These are phyloP conservation scores for Etheostoma cragini DNA, from an alignment of 2,113 vertebrate species.

Conservation along the genomic window DNA sequence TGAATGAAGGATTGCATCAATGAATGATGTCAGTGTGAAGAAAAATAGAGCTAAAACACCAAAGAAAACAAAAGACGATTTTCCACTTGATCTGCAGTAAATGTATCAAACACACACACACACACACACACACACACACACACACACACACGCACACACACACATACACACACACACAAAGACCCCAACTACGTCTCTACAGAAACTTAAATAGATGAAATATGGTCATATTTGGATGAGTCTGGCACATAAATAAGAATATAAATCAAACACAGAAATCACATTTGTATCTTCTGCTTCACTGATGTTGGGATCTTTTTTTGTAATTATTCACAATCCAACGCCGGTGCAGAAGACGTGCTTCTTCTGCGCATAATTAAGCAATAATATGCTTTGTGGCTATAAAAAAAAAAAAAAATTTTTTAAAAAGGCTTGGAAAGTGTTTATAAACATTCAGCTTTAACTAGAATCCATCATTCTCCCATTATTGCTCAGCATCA, in stretches of 20 bases:
- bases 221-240: neutral
- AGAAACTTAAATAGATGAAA: neutral
- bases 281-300: neutral
- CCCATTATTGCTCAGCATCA: neutral
- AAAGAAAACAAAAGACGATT: neutral
- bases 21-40: no score
- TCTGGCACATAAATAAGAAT: neutral
- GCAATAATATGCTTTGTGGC: constrained; percentile 1
- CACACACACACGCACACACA: no score
- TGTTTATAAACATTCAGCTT: constrained; percentile 23
- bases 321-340: constrained; percentile 14
- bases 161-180: no score
- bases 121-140: no score
- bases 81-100: neutral
- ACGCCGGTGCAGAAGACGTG: neutral
- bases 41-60: no score
- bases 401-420: constrained; percentile 3
- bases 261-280: neutral
- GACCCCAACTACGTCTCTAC: neutral
- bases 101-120: neutral
- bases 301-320: constrained; percentile 6
- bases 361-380: neutral
- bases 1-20: no score
- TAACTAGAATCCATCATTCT: constrained; percentile 29
- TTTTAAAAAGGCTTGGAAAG: constrained; percentile 29